These are phyloP conservation scores for Geopemphigus sp. DNA, from an alignment of 1,140 invertebrate genomes.

Conservation along the genomic window DNA sequence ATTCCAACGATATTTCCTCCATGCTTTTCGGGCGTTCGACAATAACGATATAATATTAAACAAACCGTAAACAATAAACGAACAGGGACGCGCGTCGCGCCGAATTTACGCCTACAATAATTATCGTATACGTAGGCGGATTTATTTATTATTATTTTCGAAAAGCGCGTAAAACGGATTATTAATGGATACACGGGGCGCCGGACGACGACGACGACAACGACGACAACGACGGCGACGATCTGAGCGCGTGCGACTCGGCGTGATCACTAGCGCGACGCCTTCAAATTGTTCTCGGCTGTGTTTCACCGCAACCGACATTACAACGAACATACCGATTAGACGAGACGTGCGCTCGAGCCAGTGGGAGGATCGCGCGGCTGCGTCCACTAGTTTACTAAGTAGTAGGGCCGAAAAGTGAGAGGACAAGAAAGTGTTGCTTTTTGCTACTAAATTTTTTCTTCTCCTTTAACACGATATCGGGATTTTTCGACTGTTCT, in stretches of 20 bases:
- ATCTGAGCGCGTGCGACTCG: conserved; percentile 44
- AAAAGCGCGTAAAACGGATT: conserved; percentile 16
- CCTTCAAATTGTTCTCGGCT: conserved; percentile 41
- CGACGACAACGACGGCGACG: background rate
- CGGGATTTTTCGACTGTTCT: conserved; percentile 29
- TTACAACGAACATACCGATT: conserved; percentile 18
- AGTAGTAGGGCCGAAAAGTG: conserved; percentile 40
- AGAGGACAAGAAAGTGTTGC: conserved; percentile 44
- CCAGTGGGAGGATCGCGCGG: conserved; percentile 33
- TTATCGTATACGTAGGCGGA: too few relatives aligned
- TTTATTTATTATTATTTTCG: background rate
- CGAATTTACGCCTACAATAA: too few relatives aligned
- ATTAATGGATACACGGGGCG: too few relatives aligned
- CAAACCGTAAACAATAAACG: background rate
- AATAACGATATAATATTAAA: conserved; percentile 23
- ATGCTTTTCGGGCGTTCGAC: background rate
- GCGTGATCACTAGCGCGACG: conserved; percentile 46
- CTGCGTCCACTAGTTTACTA: background rate
- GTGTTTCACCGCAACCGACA: conserved; percentile 28
- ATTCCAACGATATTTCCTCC: conserved; percentile 6
- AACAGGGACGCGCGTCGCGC: too few relatives aligned
- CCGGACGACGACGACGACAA: too few relatives aligned
- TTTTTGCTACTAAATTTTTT: background rate
- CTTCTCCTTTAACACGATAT: background rate
- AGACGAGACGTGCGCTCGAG: background rate